Evolutionary conservation across 2,888 invertebrate species (phyloP), one percentile per base, ranked within the genome.

Genomic region (Habroteleia sp.): DNA sequence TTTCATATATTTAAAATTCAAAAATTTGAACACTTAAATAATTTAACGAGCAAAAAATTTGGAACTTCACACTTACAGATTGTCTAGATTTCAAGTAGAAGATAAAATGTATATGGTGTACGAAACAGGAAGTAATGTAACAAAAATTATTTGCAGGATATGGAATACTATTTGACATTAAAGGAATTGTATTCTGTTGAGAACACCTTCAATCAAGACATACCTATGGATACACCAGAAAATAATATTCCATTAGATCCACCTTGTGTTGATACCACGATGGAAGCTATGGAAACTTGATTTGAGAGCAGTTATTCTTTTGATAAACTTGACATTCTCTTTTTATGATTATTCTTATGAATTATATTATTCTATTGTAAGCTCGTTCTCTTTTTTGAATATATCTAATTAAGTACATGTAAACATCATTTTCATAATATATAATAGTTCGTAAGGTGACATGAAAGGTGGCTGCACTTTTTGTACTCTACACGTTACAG

Each of bases 161-260:
- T 73, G 73, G 60, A 66, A 20, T 66, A 73, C 33, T 73, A 73
- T 52, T 52, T 73, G 8, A 46, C 17, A 6, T 14, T 73, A 82
- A 91, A 92, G 82, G 89, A 92, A 78, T 91, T 93, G 76, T 95
- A 94, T 85, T 90, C 91, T 0, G 90, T 91, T 4, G 84, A 82
- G 23, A 90, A 89, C 56, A 89, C 90, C 23, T 89, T 89, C 66
- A 89, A 90, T 25, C 91, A 91, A 87, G 84, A 87, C 11, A 91
- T 91, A 79, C 91, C 91, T 84, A 92, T 93, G 84, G 89, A 90
- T 78, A 83, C 83, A 2, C 85, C 83, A 27, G 75, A 79, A 7
- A 80, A 82, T 33, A 54, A 72, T 16, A 68, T n/a, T n/a, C n/a
- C 71, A 10, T 79, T 81, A 52, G 87, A 85, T 52, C 74, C 81